These are phyloP conservation scores for Sinhomidia bicolor DNA, from an alignment of 2,888 invertebrate species.

Conservation along the genomic window DNA sequence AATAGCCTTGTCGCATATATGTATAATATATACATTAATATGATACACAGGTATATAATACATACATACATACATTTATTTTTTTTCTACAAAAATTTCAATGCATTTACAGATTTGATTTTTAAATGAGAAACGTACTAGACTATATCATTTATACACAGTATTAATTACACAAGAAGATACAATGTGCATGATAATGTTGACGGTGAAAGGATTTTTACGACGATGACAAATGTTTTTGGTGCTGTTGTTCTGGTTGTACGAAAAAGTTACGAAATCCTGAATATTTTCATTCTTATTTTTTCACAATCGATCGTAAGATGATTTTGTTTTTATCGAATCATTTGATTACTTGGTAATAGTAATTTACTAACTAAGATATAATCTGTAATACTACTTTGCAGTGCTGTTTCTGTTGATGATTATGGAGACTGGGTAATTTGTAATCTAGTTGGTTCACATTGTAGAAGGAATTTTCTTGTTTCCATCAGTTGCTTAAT, in stretches of 20 bases:
- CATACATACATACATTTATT: background rate
- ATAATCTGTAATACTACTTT: constrained; percentile 23
- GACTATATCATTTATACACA: constrained; percentile 12
- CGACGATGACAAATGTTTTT: background rate
- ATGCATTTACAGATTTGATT: background rate
- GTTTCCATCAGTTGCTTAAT: constrained; percentile 18
- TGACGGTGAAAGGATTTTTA: constrained; percentile 14
- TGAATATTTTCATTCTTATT: constrained; percentile 18
- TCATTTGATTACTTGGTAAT: constrained; percentile 1
- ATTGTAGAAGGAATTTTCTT: background rate
- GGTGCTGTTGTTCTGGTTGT: constrained; percentile 34
- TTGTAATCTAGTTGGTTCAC: constrained; percentile 37
- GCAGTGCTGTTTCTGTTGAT: background rate
- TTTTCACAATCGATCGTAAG: background rate
- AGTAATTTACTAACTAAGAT: background rate
- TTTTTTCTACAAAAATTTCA: background rate
- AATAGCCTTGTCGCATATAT: background rate
- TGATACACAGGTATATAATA: background rate
- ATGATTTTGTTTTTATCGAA: background rate
- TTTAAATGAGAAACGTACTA: background rate
- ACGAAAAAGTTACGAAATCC: constrained; percentile 37
- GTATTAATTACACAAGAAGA: constrained; percentile 14
- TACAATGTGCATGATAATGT: constrained; percentile 26
- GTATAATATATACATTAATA: background rate
- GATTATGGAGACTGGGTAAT: background rate